Base-by-base conservation (phyloP, 1,140 invertebrate species). In the Drosophila serrata region DNA sequence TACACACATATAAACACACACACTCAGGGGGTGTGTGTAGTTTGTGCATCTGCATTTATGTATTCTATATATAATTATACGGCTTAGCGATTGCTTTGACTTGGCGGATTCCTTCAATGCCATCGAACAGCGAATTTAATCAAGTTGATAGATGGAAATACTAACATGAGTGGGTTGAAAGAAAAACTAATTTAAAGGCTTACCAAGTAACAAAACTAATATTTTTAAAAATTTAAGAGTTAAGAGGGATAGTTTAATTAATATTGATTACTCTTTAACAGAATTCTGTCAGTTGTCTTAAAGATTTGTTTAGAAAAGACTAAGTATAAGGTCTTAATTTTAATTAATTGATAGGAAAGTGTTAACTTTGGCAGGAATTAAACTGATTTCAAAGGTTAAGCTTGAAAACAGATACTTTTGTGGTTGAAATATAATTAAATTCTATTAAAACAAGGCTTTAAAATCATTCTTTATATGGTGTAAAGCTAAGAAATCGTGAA, bases 61-160 rank as follows among this genome's bases (percentile, higher is more conserved):
- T 80, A 69, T 80, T 79, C 77, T 55, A 65, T 75, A 82, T 84
- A 85, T 84, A 76, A 85, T 85, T 81, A 85, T 84, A 73, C 53
- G 72, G 65, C 72, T 62, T 75, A 70, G 64, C 56, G 42, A 61
- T 62, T 48, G 51, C 69, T 58, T 58, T 58, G 68, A 29, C 40
- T 74, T 74, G 70, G 46, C 68, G 70, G 70, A 74, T 62, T 49
- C 53, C 65, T 49, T 6, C 8, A 17, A 33, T 64, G 60, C 13
- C 22, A 17, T 37, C 37, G 68, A 70, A 68, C 39, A 45, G 69
- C 56, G 39, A 62, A 74, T 74, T 74, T 74, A 74, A 74, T 74
- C 48, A 31, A 29, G 48, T 49, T 49, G 24, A 29, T 49, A 29
- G 22, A 13, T 3, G 22, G 12, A 46, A 46, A 46, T 22, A 4